These are phyloP conservation scores for Julus scandinavius DNA, from an alignment of 2,888 invertebrate species.

Conservation along the genomic window DNA sequence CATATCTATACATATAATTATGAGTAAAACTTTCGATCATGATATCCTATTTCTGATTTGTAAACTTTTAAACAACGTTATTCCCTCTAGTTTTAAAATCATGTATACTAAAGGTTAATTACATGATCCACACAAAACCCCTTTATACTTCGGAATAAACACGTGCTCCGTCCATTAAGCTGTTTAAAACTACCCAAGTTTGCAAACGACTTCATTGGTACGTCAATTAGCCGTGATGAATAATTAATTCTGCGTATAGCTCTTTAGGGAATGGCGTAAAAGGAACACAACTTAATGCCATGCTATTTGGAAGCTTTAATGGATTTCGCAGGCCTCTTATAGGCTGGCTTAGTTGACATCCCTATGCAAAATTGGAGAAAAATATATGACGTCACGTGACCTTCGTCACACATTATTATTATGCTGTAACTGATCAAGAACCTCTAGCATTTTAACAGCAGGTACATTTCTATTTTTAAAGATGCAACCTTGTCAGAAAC, in stretches of 20 bases:
- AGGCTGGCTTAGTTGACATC: not conserved
- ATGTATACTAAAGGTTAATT: not conserved
- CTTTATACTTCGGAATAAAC: not conserved
- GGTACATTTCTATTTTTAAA: too few species aligned
- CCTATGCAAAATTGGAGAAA: not conserved
- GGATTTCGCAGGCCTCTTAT: not conserved
- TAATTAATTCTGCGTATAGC: not conserved
- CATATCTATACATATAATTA: not conserved
- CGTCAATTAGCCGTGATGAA: constrained; percentile 8
- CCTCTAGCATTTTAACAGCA: too few species aligned
- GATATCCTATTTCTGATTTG: too few species aligned
- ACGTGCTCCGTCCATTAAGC: not conserved
- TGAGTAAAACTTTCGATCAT: too few species aligned
- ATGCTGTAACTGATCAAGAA: not conserved
- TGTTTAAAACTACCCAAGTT: not conserved
- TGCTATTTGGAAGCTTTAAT: not conserved
- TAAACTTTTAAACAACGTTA: not conserved
- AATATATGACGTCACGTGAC: not conserved
- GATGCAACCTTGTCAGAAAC: too few species aligned
- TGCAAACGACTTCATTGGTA: not conserved
- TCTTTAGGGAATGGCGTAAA: not conserved
- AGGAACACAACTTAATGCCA: not conserved
- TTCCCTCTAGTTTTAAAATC: not conserved
- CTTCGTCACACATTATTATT: too few species aligned
- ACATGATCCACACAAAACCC: not conserved